Conservation (phyloP, 1,140 invertebrate species). For the Neodiprion fabricii region DNA sequence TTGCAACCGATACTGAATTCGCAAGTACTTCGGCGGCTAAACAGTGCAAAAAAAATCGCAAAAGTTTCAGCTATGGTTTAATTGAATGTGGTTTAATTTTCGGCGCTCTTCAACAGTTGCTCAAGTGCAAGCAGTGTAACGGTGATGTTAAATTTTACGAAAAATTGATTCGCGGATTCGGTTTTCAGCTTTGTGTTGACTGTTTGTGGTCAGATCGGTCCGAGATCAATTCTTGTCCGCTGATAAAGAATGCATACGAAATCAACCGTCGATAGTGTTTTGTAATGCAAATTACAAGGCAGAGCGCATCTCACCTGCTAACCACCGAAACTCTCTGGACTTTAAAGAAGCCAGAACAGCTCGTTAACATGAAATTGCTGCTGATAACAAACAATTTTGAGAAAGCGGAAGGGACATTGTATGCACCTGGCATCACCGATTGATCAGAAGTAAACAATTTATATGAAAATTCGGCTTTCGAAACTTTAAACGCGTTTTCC, state of each 20-base stretch:
- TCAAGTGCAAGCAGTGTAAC: slow-evolving; percentile 28
- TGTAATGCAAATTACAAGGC: slow-evolving; percentile 23
- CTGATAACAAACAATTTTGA: slow-evolving; percentile 9
- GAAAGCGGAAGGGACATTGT: slow-evolving; percentile 15
- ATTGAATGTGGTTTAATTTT: slow-evolving; percentile 20
- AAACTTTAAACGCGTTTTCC: background rate
- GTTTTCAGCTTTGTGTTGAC: slow-evolving; percentile 23
- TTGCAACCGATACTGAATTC: slow-evolving; percentile 17
- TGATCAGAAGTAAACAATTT: slow-evolving; percentile 16
- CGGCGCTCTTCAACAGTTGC: slow-evolving; percentile 8
- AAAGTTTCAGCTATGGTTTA: slow-evolving; percentile 19
- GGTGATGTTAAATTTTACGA: slow-evolving; percentile 23
- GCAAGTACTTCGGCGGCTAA: slow-evolving; percentile 23
- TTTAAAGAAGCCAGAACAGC: background rate
- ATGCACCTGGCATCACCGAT: background rate
- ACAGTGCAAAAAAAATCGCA: slow-evolving; percentile 18
- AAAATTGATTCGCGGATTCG: slow-evolving; percentile 17
- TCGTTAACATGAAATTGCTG: slow-evolving; percentile 4
- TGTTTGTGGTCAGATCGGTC: slow-evolving; percentile 21
- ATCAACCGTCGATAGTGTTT: slow-evolving; percentile 28
- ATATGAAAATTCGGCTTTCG: slow-evolving; percentile 8
- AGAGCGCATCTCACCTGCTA: background rate
- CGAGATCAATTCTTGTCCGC: slow-evolving; percentile 18
- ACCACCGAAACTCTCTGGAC: slow-evolving; percentile 3
- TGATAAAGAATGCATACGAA: slow-evolving; percentile 27